A percentile compares a stretch with the other conserved stretches of the same genome.
Conservation (phyloP, 2,113 vertebrate species). For the Bostrychus sinensis region DNA sequence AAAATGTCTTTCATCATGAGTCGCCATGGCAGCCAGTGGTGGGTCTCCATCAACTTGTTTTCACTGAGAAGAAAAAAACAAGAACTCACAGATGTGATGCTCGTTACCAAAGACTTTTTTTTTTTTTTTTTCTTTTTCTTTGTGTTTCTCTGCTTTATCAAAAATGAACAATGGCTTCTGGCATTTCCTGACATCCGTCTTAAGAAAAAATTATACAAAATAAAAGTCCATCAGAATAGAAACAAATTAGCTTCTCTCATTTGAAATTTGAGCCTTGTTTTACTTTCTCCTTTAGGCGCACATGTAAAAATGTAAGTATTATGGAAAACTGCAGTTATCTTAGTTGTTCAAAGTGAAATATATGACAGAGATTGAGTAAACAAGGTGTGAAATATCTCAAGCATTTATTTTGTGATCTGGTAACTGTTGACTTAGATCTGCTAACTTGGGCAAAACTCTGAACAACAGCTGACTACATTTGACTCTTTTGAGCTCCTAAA, state of each 20-base stretch:
- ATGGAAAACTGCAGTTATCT: too few species aligned
- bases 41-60: conserved; percentile 51
- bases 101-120: conserved; percentile 42
- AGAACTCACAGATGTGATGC: conserved; percentile 54
- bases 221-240: conserved; percentile 32
- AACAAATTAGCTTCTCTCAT: neutral
- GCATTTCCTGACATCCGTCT: conserved; percentile 47
- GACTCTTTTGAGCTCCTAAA: too few species aligned
- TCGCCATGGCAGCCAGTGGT: conserved; percentile 44
- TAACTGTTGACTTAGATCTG: too few species aligned
- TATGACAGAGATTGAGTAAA: too few species aligned
- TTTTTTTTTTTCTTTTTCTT: conserved; percentile 49
- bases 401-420: too few species aligned
- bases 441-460: too few species aligned
- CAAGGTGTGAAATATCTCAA: too few species aligned
- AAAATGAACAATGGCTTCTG: conserved; percentile 51
- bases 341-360: too few species aligned
- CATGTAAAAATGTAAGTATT: too few species aligned
- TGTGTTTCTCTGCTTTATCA: conserved; percentile 59
- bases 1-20: conserved; percentile 36
- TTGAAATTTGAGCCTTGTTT: neutral
- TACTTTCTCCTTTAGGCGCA: too few species aligned
- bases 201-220: conserved; percentile 23
- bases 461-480: too few species aligned
- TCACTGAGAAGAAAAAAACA: conserved; percentile 46